These are phyloP conservation scores for Rallus limicola DNA, from an alignment of 2,113 vertebrate genomes.

Conservation along the genomic window DNA sequence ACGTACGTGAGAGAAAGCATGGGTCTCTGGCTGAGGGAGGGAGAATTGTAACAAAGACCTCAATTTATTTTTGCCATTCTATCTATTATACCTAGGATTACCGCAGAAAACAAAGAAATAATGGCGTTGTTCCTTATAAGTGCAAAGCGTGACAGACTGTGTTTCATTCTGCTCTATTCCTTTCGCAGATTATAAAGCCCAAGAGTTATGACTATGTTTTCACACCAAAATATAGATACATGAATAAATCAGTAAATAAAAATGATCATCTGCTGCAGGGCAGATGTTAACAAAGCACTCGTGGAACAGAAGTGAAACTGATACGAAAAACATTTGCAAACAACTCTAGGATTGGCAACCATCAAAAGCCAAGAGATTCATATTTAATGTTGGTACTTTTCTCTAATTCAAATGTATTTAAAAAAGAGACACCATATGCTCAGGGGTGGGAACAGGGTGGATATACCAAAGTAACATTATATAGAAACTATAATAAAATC, in stretches of 20 bases:
- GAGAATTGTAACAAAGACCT: slow-evolving; percentile 10
- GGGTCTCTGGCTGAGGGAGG: neutral
- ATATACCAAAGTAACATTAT: slow-evolving; percentile 36
- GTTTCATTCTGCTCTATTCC: slow-evolving; percentile 42
- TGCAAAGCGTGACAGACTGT: slow-evolving; percentile 62
- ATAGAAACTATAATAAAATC: slow-evolving; percentile 57
- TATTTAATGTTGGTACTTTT: slow-evolving; percentile 7
- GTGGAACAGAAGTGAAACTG: slow-evolving; percentile 25
- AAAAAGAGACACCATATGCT: slow-evolving; percentile 48
- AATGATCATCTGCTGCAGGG: neutral
- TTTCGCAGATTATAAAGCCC: slow-evolving; percentile 38
- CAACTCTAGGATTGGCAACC: neutral
- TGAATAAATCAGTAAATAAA: slow-evolving; percentile 32
- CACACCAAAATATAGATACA: slow-evolving; percentile 3
- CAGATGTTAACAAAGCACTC: slow-evolving; percentile 60
- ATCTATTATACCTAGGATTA: slow-evolving; percentile 35
- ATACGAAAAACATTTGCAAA: slow-evolving; percentile 54
- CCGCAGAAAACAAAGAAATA: slow-evolving; percentile 55
- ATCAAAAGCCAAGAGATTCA: neutral
- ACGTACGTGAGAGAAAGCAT: slow-evolving; percentile 22
- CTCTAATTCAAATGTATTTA: slow-evolving; percentile 26
- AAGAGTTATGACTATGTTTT: slow-evolving; percentile 22
- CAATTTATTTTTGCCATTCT: slow-evolving; percentile 52
- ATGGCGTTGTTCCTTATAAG: slow-evolving; percentile 30
- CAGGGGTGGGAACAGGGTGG: neutral